Conservation (phyloP, 2,797 vertebrate species). For the Sparidentex hasta region DNA sequence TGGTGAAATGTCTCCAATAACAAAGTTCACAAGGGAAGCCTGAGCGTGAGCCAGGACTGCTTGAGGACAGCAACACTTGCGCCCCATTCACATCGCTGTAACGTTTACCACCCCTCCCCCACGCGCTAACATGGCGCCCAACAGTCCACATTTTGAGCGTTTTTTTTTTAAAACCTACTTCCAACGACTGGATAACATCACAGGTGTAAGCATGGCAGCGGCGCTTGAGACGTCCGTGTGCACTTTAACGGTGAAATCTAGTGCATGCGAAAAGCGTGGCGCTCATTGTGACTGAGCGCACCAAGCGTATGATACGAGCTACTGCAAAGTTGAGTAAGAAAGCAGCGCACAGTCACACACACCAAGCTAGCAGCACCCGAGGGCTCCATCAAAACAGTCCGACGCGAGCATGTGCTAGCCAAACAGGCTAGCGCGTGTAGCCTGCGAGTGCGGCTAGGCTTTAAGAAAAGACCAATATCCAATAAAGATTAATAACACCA, state of each 20-base stretch:
- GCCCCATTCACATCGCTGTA: slow-evolving; percentile 60
- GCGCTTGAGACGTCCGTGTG: background rate
- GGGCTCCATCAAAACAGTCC: slow-evolving; percentile 67
- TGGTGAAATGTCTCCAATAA: background rate
- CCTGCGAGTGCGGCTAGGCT: background rate
- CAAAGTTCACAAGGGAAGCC: slow-evolving; percentile 37
- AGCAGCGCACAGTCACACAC: slow-evolving; percentile 55
- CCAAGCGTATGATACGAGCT: slow-evolving; percentile 35
- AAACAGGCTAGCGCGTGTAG: slow-evolving; percentile 46
- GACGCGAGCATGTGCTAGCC: slow-evolving; percentile 59
- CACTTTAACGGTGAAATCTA: background rate
- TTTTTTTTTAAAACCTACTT: slow-evolving; percentile 42
- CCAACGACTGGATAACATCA: background rate
- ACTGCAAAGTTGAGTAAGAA: slow-evolving; percentile 61
- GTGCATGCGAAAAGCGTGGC: background rate
- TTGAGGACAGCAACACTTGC: slow-evolving; percentile 47
- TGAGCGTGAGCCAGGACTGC: slow-evolving; percentile 15
- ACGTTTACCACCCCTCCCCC: slow-evolving; percentile 79
- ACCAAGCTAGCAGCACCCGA: slow-evolving; percentile 56
- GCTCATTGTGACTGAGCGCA: slow-evolving; percentile 4
- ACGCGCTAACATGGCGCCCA: slow-evolving; percentile 86
- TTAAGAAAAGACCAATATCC: background rate
- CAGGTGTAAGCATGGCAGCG: accelerated
- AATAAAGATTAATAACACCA: no score
- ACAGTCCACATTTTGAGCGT: slow-evolving; percentile 71